Evolutionary conservation across 23 tunicate genomes (phyloP).

Genomic region (Clavelina lepadiformis): DNA sequence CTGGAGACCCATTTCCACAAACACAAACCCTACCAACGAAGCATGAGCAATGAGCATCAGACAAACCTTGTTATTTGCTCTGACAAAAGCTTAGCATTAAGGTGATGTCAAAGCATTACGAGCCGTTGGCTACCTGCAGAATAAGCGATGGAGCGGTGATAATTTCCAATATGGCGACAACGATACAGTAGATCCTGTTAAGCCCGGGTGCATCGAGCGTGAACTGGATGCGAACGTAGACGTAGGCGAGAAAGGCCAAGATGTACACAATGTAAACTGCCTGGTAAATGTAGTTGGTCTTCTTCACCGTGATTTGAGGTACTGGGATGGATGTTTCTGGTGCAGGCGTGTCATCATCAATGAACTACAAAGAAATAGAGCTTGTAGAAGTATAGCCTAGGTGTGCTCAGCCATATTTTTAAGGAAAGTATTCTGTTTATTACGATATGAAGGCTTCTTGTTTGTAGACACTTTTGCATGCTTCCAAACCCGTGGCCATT

Average conservation of each 20-base stretch:
- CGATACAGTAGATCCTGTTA: slow-evolving; percentile 90
- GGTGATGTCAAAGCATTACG: too few species aligned
- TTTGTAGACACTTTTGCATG: neutral
- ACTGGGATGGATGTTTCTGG: slow-evolving; percentile 95
- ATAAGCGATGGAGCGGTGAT: slow-evolving; percentile 81
- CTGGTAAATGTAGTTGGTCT: slow-evolving; percentile 72
- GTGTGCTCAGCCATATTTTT: neutral
- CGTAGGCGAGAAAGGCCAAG: slow-evolving; percentile 85
- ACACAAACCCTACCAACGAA: slow-evolving; percentile 79
- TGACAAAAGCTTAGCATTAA: too few species aligned
- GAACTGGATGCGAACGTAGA: slow-evolving; percentile 80
- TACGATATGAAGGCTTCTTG: neutral
- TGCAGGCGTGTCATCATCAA: slow-evolving; percentile 96
- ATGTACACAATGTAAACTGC: slow-evolving; percentile 58
- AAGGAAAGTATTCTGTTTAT: neutral
- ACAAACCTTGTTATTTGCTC: too few species aligned
- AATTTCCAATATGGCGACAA: slow-evolving; percentile 92
- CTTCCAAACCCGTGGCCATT: too few species aligned
- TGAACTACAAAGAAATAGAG: slow-evolving; percentile 39
- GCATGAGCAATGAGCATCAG: too few species aligned
- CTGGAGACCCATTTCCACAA: slow-evolving; percentile 96
- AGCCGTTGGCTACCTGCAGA: slow-evolving; percentile 34
- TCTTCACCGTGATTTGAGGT: slow-evolving; percentile 59
- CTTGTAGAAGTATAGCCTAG: neutral
- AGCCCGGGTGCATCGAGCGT: slow-evolving; percentile 95